These are phyloP conservation scores for Lasioglossum morio DNA, from an alignment of 2,888 invertebrate genomes.

Conservation along the genomic window DNA sequence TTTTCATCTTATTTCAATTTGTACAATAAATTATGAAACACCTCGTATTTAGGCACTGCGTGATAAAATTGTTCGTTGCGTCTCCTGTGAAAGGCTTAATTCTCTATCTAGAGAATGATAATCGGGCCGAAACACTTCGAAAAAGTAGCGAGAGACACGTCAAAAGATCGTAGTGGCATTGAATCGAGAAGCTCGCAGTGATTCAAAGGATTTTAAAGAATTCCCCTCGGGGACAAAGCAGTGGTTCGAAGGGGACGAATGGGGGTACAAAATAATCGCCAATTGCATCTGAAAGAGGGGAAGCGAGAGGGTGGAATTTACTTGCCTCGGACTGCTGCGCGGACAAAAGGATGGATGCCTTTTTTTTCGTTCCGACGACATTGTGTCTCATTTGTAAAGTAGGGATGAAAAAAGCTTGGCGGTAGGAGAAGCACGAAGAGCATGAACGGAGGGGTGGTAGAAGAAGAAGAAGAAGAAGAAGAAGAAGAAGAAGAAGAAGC, in stretches of 20 bases:
- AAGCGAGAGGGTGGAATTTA: constrained; percentile 21
- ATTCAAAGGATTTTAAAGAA: neutral
- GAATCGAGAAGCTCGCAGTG: neutral
- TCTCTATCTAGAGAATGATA: neutral
- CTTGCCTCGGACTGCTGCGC: constrained; percentile 18
- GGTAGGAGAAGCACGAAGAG: neutral
- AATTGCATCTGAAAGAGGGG: neutral
- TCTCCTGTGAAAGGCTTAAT: neutral
- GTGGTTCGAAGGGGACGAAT: neutral
- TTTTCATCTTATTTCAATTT: no score
- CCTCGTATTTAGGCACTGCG: no score
- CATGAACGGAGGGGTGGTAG: neutral
- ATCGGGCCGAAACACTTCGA: neutral
- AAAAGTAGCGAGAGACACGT: neutral
- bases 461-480: neutral
- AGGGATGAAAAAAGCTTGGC: neutral
- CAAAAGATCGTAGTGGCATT: neutral
- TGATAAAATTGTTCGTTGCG: no score
- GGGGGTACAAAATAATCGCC: neutral
- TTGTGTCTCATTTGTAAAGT: constrained; percentile 41
- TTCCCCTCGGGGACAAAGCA: neutral
- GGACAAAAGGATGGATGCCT: constrained; percentile 20
- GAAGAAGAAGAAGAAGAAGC: neutral
- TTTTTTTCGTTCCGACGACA: constrained; percentile 13
- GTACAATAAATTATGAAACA: no score